phyloP scores from a whole-genome alignment of 1,140 invertebrate species.

The Caenorhabditis briggsae region DNA sequence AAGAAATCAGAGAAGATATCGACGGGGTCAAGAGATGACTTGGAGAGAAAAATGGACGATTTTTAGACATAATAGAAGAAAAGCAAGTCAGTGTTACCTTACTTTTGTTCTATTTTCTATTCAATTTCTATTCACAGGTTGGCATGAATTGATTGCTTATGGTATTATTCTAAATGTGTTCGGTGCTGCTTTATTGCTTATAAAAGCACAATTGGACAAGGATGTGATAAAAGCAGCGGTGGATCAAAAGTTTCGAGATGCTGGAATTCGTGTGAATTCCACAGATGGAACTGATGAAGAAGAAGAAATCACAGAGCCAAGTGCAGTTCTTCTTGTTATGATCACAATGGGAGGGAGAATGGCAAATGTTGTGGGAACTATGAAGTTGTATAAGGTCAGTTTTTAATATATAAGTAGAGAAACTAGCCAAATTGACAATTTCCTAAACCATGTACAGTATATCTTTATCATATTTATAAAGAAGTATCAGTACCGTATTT shows the following conservation, averaged over 20 bases:
- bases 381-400: conserved; percentile 61
- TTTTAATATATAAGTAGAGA: background rate
- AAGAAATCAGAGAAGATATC: conserved; percentile 24
- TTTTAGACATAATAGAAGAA: conserved; percentile 59
- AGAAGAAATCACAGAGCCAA: conserved; percentile 48
- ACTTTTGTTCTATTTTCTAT: background rate
- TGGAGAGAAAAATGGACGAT: conserved; percentile 60
- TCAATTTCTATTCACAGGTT: conserved; percentile 18
- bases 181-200: conserved; percentile 53
- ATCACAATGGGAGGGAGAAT: conserved; percentile 62
- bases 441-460: no score
- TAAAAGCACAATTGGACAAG: conserved; percentile 61
- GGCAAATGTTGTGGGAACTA: conserved; percentile 60
- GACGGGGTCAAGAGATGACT: conserved; percentile 24
- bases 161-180: conserved; percentile 56
- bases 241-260: conserved; percentile 59
- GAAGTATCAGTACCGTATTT: no score
- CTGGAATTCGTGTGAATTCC: conserved; percentile 44
- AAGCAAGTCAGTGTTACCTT: conserved; percentile 34
- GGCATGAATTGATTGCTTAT: conserved; percentile 55
- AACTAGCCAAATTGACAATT: no score
- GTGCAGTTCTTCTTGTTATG: conserved; percentile 53
- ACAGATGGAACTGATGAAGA: conserved; percentile 39
- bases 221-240: conserved; percentile 59
- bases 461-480: no score